Evolutionary conservation across 2,797 vertebrate genomes (phyloP).

Genomic region (Paratrypauchen microcephalus): DNA sequence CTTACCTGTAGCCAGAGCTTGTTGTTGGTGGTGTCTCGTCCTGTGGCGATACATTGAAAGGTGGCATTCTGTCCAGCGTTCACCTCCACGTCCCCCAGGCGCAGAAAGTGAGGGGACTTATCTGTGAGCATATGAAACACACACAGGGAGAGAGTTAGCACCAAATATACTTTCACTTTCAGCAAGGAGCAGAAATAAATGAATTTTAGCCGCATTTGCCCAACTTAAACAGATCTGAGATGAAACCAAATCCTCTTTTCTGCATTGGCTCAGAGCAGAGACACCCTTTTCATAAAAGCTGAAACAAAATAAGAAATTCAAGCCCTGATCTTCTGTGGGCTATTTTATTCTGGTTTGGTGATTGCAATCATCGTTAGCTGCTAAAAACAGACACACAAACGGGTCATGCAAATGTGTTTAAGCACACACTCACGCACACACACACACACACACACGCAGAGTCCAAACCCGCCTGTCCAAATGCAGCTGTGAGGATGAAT

Average conservation of each 20-base stretch:
- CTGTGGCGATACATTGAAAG: slow-evolving; percentile 96
- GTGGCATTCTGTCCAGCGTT: slow-evolving; percentile 97
- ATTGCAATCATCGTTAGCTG: slow-evolving; percentile 70
- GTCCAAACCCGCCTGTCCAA: slow-evolving; percentile 32
- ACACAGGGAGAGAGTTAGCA: slow-evolving; percentile 15
- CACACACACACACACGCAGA: slow-evolving; percentile 15
- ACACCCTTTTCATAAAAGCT: slow-evolving; percentile 40
- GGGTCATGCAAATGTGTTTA: slow-evolving; percentile 18
- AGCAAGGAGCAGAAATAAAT: slow-evolving; percentile 28
- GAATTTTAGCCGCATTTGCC: slow-evolving; percentile 38
- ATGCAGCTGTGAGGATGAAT: slow-evolving; percentile 79
- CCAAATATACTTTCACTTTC: neutral
- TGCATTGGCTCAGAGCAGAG: slow-evolving; percentile 43
- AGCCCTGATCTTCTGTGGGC: slow-evolving; percentile 43
- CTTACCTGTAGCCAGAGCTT: slow-evolving; percentile 97
- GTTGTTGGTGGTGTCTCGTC: slow-evolving; percentile 91
- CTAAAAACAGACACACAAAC: slow-evolving; percentile 49
- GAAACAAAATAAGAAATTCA: slow-evolving; percentile 45
- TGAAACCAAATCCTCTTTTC: slow-evolving; percentile 22
- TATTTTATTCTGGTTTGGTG: slow-evolving; percentile 65
- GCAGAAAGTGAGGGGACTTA: slow-evolving; percentile 97
- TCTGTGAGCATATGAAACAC: slow-evolving; percentile 66
- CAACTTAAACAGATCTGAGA: slow-evolving; percentile 39
- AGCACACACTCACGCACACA: slow-evolving; percentile 10
- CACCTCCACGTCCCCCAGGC: slow-evolving; percentile 96